phyloP scores from a whole-genome alignment of 2,113 vertebrate genomes.

The Rhabdornis inornatus region DNA sequence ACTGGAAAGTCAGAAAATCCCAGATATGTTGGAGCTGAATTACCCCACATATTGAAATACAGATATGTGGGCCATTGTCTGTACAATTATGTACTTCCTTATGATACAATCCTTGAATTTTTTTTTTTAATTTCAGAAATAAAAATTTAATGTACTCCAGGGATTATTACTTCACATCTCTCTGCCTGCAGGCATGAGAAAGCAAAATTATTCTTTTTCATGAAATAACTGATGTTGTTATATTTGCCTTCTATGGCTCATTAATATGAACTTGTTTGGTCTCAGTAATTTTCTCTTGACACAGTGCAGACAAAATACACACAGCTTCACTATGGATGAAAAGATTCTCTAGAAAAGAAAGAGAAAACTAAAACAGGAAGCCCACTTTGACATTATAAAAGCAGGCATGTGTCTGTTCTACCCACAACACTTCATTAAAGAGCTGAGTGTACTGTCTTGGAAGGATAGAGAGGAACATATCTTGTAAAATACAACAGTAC shows the following conservation, averaged over 20 bases:
- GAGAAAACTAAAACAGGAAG: background rate
- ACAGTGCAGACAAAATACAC: background rate
- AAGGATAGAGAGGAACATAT: background rate
- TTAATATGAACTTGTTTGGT: background rate
- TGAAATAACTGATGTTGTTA: background rate
- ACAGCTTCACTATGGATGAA: background rate
- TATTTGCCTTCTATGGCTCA: background rate
- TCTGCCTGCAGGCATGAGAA: background rate
- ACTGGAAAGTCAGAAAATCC: background rate
- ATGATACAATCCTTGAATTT: background rate
- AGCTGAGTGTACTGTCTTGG: background rate
- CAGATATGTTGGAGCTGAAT: background rate
- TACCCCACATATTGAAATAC: background rate
- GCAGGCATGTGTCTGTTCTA: background rate
- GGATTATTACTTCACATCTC: background rate
- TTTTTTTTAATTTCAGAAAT: conserved; percentile 1
- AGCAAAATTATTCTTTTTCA: background rate
- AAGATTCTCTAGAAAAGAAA: background rate
- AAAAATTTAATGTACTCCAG: background rate
- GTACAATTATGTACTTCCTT: background rate
- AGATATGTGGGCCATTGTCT: background rate
- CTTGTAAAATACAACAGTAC: background rate
- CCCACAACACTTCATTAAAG: background rate
- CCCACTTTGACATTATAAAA: background rate
- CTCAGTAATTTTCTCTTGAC: background rate